Evolutionary conservation across 1,140 invertebrate species (phyloP).

Genomic region (Portunus trituberculatus): DNA sequence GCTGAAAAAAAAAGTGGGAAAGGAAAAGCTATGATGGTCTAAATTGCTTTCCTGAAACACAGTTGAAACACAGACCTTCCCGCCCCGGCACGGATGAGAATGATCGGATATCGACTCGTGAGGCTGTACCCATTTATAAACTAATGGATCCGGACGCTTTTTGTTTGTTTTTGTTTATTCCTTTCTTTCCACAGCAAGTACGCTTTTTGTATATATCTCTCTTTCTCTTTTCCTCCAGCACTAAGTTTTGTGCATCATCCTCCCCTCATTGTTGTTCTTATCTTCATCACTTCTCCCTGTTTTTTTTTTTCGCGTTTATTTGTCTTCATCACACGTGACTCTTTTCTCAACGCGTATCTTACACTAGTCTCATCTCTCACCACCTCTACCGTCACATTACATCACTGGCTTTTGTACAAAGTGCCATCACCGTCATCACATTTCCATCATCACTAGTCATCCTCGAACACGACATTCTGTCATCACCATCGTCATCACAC

Average conservation of each 20-base stretch:
- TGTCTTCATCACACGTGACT: too few species aligned
- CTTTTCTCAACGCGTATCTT: too few species aligned
- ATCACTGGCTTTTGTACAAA: too few species aligned
- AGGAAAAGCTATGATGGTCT: neutral
- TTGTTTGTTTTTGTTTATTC: too few species aligned
- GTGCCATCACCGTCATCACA: neutral
- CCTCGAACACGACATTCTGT: neutral
- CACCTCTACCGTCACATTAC: neutral
- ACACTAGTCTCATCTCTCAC: too few species aligned
- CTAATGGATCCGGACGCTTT: neutral
- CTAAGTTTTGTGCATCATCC: neutral
- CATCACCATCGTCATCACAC: neutral
- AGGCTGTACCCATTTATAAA: neutral
- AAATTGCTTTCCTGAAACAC: slow-evolving; percentile 18
- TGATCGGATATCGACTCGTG: neutral
- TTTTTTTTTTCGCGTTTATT: too few species aligned
- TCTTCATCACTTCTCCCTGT: too few species aligned
- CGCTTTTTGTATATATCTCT: neutral
- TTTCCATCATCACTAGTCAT: neutral
- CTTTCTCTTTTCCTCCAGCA: too few species aligned
- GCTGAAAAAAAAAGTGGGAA: too few species aligned
- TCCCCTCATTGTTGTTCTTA: neutral
- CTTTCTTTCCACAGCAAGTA: too few species aligned
- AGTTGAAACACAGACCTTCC: neutral
- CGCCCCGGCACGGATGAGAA: neutral